These are phyloP conservation scores for Balearica regulorum DNA, from an alignment of 2,797 vertebrate species.

Conservation along the genomic window DNA sequence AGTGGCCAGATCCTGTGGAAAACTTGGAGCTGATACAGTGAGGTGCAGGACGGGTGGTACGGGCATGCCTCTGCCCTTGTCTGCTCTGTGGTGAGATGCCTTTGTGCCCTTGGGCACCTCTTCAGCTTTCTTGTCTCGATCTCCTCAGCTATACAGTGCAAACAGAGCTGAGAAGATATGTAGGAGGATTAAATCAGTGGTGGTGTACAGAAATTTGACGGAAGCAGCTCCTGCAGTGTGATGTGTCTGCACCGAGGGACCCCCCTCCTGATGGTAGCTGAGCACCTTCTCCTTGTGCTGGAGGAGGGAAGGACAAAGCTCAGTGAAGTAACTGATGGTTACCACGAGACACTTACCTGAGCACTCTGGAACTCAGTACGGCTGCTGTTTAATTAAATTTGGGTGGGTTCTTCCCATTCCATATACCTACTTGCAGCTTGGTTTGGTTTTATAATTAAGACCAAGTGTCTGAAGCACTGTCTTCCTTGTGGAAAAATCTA, in stretches of 20 bases:
- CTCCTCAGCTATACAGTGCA: accelerated
- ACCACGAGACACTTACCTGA: neutral
- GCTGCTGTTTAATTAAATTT: neutral
- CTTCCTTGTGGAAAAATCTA: conserved; percentile 53
- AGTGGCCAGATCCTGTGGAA: neutral
- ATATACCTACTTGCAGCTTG: neutral
- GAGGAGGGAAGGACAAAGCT: neutral
- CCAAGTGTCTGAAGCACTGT: conserved; percentile 26
- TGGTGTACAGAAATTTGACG: accelerated
- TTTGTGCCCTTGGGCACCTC: neutral
- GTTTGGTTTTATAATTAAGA: neutral
- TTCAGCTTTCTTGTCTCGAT: neutral
- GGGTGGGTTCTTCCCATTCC: neutral
- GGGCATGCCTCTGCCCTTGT: neutral
- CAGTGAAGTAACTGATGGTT: neutral
- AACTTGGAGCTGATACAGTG: accelerated
- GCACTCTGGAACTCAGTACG: neutral
- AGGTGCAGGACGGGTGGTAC: neutral
- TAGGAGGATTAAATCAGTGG: neutral
- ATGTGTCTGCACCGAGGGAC: accelerated
- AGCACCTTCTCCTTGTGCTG: neutral
- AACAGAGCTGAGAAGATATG: neutral
- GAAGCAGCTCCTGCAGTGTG: neutral
- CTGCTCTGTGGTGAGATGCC: neutral
- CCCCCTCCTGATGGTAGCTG: neutral